Percentiles rank a stretch among this genome's conserved stretches.
phyloP scores from a whole-genome alignment of 2,113 vertebrate species.

The Hippocampus abdominalis region DNA sequence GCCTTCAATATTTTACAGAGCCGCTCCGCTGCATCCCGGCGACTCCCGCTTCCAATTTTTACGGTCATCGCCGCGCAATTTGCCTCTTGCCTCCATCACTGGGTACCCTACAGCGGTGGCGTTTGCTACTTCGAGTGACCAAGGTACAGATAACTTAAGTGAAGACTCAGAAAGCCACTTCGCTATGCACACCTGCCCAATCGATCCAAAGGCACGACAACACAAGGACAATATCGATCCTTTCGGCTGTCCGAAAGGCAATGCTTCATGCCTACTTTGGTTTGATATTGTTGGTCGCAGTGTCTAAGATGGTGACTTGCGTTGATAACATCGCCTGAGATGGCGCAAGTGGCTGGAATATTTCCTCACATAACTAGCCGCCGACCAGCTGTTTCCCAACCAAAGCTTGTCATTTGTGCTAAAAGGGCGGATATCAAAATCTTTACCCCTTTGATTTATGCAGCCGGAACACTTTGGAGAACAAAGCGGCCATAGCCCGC shows the following conservation, averaged over 20 bases:
- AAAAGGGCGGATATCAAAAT: conserved; percentile 51
- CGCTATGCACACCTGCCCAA: not conserved
- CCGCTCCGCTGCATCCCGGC: too few relatives aligned
- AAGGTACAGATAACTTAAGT: too few relatives aligned
- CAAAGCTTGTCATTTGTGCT: conserved; percentile 24
- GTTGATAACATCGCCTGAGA: too few relatives aligned
- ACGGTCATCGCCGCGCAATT: too few relatives aligned
- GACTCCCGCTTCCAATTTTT: too few relatives aligned
- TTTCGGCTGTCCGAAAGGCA: not conserved
- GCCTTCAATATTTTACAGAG: too few relatives aligned
- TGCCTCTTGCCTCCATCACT: too few relatives aligned
- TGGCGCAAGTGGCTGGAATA: not conserved
- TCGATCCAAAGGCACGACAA: not conserved
- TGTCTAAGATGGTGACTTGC: too few relatives aligned
- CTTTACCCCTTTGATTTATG: conserved; percentile 58
- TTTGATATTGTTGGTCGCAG: too few relatives aligned
- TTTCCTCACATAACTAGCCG: not conserved
- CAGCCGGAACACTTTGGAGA: conserved; percentile 32
- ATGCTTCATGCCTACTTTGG: not conserved
- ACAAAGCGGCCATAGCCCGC: conserved; percentile 51
- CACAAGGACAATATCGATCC: not conserved
- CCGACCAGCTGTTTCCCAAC: not conserved
- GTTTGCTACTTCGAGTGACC: too few relatives aligned
- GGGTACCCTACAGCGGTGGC: too few relatives aligned
- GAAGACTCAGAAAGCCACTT: not conserved